Conservation (phyloP, 2,113 vertebrate genomes). For the Catagonus wagneri region DNA sequence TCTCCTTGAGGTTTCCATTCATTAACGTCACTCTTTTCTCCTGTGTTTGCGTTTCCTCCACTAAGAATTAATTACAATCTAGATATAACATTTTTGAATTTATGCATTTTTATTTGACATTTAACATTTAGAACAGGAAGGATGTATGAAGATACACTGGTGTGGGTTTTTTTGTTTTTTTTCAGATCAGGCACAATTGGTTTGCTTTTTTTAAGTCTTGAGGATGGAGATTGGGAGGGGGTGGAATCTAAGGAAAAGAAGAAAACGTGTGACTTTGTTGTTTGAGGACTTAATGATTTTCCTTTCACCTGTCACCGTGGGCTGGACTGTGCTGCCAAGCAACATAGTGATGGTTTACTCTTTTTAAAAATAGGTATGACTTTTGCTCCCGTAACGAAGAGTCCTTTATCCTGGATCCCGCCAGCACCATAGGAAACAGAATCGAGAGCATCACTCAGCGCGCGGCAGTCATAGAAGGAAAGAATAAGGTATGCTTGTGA, state of each 20-base stretch:
- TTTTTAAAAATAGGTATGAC: slow-evolving; percentile 83
- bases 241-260: neutral
- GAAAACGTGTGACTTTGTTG: neutral
- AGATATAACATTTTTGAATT: slow-evolving; percentile 17
- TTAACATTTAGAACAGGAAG: neutral
- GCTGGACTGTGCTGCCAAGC: neutral
- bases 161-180: neutral
- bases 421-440: slow-evolving; percentile 90
- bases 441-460: slow-evolving; percentile 93
- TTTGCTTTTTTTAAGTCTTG: slow-evolving; percentile 30
- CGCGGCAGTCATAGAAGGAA: slow-evolving; percentile 93
- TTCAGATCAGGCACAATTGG: neutral
- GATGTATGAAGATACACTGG: neutral
- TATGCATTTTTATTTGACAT: slow-evolving; percentile 28
- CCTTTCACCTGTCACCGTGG: neutral
- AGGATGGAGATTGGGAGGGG: neutral
- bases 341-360: neutral
- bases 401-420: slow-evolving; percentile 81
- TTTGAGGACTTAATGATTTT: neutral
- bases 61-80: slow-evolving; percentile 47
- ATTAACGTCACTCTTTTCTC: neutral
- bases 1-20: slow-evolving; percentile 50
- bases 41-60: neutral
- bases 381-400: slow-evolving; percentile 83
- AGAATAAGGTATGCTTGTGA: slow-evolving; percentile 92